Base-by-base conservation (phyloP, 2,888 invertebrate species). In the Ethmia dodecea region DNA sequence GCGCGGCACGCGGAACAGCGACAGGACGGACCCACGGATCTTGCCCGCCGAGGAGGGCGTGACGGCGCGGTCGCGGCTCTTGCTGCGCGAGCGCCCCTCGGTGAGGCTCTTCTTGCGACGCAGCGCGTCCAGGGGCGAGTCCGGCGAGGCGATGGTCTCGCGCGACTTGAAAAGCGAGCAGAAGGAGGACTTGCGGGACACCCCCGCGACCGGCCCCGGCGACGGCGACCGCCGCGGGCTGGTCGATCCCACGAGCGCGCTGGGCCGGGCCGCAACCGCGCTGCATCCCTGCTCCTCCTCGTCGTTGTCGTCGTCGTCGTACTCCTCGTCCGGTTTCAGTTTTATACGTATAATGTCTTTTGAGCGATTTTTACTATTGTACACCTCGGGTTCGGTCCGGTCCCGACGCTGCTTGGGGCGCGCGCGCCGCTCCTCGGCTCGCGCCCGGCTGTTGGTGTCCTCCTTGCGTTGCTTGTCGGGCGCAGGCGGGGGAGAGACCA, bases 171-270 rank as follows among this genome's bases (percentile, higher is more conserved):
- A 95, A 27, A 95, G 72, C 3, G 94, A 94, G 38, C 93, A 92
- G 60, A 94, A 94, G 18, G 94, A 94, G 52, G 93, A 94, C 67
- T 94, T 93, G 24, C 94, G 88, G 0, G 94, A 94, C 0, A 90
- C 86, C 0, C 89, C 87, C 0, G 78, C 78, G 1, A 89, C 89
- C 1, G 89, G 53, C 0, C 94, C 94, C 1, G 94, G 94, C 0
- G 94, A 94, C 1, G 89, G 42, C 39, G 28, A 54, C 72, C 42
- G 54, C 29, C 32, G 55, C 22, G 43, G 49, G 63, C 76, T 9
- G 86, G 65, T 14, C 60, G 53, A 33, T 63, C 61, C 15, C 13
- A 31, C 47, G 27, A 92, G 69, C 47, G 26, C 15, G 8, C 9
- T 13, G 18, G 12, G 14, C 10, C 27, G 22, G 3, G 26, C 26